These are phyloP conservation scores for Triplophysa dalaica DNA, from an alignment of 2,113 vertebrate species.

Conservation along the genomic window DNA sequence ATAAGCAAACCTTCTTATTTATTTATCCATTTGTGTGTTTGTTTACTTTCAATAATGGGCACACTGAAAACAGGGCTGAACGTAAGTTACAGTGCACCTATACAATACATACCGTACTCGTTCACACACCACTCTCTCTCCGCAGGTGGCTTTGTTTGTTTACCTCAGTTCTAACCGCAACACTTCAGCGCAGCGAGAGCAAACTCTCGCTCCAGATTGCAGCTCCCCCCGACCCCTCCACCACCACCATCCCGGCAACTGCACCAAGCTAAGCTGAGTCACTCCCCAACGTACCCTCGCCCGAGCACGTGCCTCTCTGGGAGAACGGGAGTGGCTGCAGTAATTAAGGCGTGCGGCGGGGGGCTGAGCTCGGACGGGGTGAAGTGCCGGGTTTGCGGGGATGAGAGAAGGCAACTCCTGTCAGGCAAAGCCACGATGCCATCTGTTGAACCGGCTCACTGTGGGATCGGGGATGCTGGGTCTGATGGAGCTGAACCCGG, in stretches of 20 bases:
- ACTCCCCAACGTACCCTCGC: slow-evolving; percentile 13
- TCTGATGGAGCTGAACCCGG: slow-evolving; percentile 38
- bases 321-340: slow-evolving; percentile 6
- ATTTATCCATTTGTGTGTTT: not conserved
- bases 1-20: not conserved
- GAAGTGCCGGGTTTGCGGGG: slow-evolving; percentile 17
- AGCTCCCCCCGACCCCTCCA: not conserved
- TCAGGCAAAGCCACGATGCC: slow-evolving; percentile 36
- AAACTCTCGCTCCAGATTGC: slow-evolving; percentile 43
- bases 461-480: slow-evolving; percentile 34
- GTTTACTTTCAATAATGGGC: not conserved
- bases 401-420: slow-evolving; percentile 37
- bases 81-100: no score
- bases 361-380: slow-evolving; percentile 22
- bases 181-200: slow-evolving; percentile 32
- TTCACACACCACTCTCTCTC: slow-evolving; percentile 30
- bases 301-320: slow-evolving; percentile 12
- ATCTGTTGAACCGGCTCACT: slow-evolving; percentile 50
- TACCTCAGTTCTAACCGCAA: slow-evolving; percentile 38
- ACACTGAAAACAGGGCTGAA: not conserved
- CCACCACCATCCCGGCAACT: slow-evolving; percentile 21
- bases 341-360: slow-evolving; percentile 48
- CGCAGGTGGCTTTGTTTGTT: slow-evolving; percentile 51
- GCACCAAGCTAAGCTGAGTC: slow-evolving; percentile 23
- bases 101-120: not conserved